A percentile compares a stretch with the other conserved stretches of the same genome.
Evolutionary conservation across 2,113 vertebrate species (phyloP).

Genomic region (Acanthisitta chloris): DNA sequence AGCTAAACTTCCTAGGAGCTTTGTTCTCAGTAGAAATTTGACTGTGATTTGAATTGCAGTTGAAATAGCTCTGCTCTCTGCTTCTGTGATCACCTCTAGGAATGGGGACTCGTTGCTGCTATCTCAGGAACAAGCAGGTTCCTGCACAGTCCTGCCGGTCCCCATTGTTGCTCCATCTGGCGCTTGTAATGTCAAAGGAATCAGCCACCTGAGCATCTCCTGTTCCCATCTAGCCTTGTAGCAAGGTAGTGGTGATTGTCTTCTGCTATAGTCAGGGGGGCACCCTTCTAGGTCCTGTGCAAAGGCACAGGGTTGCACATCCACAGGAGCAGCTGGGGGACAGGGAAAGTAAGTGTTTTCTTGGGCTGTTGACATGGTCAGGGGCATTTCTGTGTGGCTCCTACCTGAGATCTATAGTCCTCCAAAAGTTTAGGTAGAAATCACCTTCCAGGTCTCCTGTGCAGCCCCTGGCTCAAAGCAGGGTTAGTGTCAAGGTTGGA

Average conservation of each 20-base stretch:
- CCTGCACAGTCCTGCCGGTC: background rate
- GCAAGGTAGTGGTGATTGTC: background rate
- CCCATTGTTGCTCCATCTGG: background rate
- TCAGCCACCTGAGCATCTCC: background rate
- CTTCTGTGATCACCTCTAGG: background rate
- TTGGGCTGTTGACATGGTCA: fast-evolving
- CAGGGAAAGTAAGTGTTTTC: background rate
- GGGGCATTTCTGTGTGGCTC: background rate
- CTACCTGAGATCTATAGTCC: background rate
- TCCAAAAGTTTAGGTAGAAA: background rate
- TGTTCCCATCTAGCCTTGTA: background rate
- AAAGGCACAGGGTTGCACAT: background rate
- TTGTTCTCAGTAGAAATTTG: background rate
- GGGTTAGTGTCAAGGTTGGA: background rate
- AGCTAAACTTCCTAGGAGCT: background rate
- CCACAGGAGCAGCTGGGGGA: background rate
- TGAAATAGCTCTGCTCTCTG: background rate
- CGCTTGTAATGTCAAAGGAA: background rate
- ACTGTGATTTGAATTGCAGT: background rate
- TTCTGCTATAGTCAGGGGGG: background rate
- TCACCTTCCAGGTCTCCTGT: background rate
- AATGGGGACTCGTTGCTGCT: background rate
- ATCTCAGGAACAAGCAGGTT: background rate
- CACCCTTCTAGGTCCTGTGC: background rate
- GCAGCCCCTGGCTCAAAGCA: background rate